phyloP scores from a whole-genome alignment of 2,797 vertebrate genomes.

The Ceryle rudis region DNA sequence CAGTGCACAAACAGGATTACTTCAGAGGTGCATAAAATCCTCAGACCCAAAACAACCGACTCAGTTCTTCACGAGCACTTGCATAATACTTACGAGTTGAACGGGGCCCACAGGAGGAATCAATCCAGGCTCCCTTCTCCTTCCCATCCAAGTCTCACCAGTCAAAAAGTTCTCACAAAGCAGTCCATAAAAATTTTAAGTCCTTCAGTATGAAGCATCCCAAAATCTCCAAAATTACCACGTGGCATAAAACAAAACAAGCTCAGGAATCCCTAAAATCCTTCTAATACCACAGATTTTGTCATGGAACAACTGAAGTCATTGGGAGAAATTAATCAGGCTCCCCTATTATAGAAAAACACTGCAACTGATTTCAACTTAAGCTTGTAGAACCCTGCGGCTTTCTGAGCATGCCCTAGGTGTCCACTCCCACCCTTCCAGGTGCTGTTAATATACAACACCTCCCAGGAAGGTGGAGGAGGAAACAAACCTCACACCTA shows the following conservation, averaged over 20 bases:
- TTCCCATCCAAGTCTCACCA: not conserved
- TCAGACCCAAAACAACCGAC: not conserved
- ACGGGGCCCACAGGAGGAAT: not conserved
- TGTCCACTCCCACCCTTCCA: not conserved
- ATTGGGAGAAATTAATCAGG: not conserved
- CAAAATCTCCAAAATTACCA: not conserved
- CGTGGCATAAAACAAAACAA: not conserved
- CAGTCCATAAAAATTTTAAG: not conserved
- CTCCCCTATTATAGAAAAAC: not conserved
- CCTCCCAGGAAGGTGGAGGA: not conserved
- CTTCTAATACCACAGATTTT: not conserved
- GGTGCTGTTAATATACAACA: not conserved
- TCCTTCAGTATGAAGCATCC: not conserved
- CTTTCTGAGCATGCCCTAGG: not conserved
- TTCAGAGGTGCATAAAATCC: not conserved
- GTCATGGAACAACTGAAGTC: not conserved
- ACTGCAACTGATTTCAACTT: not conserved
- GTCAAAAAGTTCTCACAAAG: not conserved
- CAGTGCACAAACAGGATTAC: not conserved
- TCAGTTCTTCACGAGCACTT: not conserved
- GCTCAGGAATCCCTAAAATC: not conserved
- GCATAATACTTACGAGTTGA: not conserved
- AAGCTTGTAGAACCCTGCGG: not conserved
- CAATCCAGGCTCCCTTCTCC: fast-evolving
- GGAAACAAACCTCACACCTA: not conserved